Evolutionary conservation across 2,113 vertebrate genomes (phyloP), one percentile per base, ranked within the genome.

Genomic region (Mastomys natalensis): DNA sequence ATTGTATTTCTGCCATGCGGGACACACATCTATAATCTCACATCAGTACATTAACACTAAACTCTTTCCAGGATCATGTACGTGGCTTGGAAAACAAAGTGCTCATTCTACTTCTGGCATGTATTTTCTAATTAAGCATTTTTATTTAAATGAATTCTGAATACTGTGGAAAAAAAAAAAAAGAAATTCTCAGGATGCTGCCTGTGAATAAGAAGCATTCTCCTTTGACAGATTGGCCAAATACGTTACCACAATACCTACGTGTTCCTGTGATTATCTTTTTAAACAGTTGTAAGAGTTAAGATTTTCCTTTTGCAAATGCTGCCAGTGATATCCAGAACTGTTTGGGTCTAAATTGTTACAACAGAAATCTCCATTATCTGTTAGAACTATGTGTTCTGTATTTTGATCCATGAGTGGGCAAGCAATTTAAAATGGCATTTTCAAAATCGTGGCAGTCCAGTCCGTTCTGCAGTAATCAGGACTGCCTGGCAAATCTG

Each of bases 261-360:
- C 48, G 58, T 70, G 8, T 94, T 94, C 48, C 24, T 87, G 37
- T 88, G 58, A 85, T 68, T 31, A 73, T 37, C 37, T 37, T 93
- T 81, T 62, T 68, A 72, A 91, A 84, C 13, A 90, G 89, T 93
- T 85, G n/a, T 92, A 95, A 88, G 74, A 45, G 84, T 80, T 48
- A 9, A 22, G 4, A 40, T 10, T 40, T 77, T 37, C 55, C 70
- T 77, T 55, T 95, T 91, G 60, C 51, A 94, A 92, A 90, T 84
- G 72, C 40, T 88, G 2, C 62, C 76, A 55, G 4, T 85, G 31
- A 72, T 84, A 68, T 60, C 85, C 62, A 70, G 7, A 43, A 94
- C 55, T 74, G 15, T n/a, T 34, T 68, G 55, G 31, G 7, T 68
- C 55, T 58, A 76, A 87, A 88, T 64, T 31, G 55, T 73, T 92